These are phyloP conservation scores for Myrmecobius fasciatus DNA, from an alignment of 2,113 vertebrate species.

Conservation along the genomic window DNA sequence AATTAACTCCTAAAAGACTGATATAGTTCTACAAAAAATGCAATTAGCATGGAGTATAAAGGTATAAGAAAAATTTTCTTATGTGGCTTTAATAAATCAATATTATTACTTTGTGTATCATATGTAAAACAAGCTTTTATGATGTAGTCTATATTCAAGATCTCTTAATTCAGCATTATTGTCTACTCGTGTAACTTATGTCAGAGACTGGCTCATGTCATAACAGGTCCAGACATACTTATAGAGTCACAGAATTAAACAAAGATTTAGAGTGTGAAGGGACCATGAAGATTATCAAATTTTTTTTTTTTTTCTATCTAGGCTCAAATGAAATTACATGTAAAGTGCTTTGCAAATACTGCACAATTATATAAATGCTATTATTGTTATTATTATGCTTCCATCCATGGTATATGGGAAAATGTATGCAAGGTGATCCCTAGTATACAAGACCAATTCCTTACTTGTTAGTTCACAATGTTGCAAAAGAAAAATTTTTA, in stretches of 20 bases:
- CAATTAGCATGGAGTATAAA: constrained; percentile 56
- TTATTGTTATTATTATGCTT: neutral
- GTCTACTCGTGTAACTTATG: neutral
- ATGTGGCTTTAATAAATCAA: constrained; percentile 57
- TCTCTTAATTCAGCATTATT: constrained; percentile 56
- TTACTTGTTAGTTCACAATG: neutral
- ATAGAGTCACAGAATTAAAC: neutral
- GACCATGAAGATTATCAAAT: neutral
- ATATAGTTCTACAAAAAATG: constrained; percentile 21
- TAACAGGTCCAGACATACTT: neutral
- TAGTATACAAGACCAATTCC: neutral
- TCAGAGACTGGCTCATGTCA: neutral
- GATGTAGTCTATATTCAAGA: constrained; percentile 49
- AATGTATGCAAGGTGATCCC: neutral
- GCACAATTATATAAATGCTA: neutral
- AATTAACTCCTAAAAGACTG: constrained; percentile 11
- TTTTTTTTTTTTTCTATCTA: neutral
- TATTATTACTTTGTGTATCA: constrained; percentile 42
- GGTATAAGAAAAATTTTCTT: constrained; percentile 64
- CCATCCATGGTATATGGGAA: neutral
- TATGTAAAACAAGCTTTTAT: constrained; percentile 58
- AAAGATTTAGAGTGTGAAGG: neutral
- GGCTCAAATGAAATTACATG: neutral
- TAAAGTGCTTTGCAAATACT: neutral
- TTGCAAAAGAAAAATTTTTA: neutral